These are phyloP conservation scores for Aplidium turbinatum DNA, from an alignment of 23 tunicate genomes.

Conservation along the genomic window DNA sequence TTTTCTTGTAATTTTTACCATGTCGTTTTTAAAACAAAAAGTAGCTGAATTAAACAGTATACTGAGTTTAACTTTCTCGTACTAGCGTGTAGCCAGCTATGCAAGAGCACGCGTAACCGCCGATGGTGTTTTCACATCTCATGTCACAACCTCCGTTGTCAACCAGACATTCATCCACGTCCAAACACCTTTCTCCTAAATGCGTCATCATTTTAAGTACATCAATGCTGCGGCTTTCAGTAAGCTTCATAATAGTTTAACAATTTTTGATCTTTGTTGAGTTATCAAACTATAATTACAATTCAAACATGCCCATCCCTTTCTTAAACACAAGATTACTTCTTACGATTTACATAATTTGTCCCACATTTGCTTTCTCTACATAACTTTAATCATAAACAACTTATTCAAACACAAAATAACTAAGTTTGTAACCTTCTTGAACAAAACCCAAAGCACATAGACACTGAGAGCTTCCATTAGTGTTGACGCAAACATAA, in stretches of 20 bases:
- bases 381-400: too few species aligned
- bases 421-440: slow-evolving; percentile 6
- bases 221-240: background rate
- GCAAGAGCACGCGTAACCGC: slow-evolving; percentile 58
- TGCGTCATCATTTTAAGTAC: background rate
- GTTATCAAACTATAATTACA: background rate
- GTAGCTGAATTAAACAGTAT: too few species aligned
- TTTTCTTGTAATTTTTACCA: background rate
- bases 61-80: too few species aligned
- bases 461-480: slow-evolving; percentile 53
- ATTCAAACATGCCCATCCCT: background rate
- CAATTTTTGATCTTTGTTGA: too few species aligned
- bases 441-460: slow-evolving; percentile 33
- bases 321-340: too few species aligned
- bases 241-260: too few species aligned
- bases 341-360: too few species aligned
- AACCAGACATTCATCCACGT: slow-evolving; percentile 57
- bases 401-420: too few species aligned
- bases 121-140: slow-evolving; percentile 65
- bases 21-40: too few species aligned
- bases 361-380: too few species aligned
- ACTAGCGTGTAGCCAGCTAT: slow-evolving; percentile 44
- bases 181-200: slow-evolving; percentile 55
- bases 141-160: slow-evolving; percentile 62
- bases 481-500: slow-evolving; percentile 47